Percentiles rank a stretch among this genome's conserved stretches.
Conservation (phyloP, 2,113 vertebrate species). For the Pygoscelis antarcticus region DNA sequence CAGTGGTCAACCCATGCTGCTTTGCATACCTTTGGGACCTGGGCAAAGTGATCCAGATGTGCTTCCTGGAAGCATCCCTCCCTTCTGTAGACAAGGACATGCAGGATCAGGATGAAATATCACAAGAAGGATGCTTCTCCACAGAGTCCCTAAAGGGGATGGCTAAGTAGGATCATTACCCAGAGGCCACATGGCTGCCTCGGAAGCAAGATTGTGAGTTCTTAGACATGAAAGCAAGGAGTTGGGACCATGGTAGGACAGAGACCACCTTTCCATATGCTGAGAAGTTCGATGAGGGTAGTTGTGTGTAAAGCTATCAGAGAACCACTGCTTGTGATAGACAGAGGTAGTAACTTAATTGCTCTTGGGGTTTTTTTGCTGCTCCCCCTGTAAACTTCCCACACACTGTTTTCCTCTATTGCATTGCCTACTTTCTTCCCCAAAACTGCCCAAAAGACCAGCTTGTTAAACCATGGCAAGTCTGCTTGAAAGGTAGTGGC, state of each 20-base stretch:
- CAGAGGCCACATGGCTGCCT: neutral
- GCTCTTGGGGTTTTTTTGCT: fast-evolving
- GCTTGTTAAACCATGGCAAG: neutral
- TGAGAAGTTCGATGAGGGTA: neutral
- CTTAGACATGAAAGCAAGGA: neutral
- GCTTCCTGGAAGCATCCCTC: neutral
- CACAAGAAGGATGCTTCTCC: neutral
- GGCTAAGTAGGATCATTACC: neutral
- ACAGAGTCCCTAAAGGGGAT: neutral
- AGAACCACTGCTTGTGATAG: neutral
- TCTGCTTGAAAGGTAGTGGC: neutral
- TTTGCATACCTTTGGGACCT: neutral
- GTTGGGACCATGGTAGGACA: neutral
- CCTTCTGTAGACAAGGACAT: neutral
- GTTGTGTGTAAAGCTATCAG: neutral
- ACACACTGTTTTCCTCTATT: neutral
- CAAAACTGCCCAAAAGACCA: neutral
- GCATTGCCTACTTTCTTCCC: neutral
- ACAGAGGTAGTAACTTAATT: neutral
- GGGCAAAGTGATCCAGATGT: neutral
- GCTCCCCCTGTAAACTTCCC: neutral
- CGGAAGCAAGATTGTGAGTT: neutral
- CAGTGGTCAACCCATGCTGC: neutral
- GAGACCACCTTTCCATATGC: neutral
- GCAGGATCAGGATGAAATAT: neutral